Base-by-base conservation (phyloP, 2,888 invertebrate species). In the Spodoptera littoralis region DNA sequence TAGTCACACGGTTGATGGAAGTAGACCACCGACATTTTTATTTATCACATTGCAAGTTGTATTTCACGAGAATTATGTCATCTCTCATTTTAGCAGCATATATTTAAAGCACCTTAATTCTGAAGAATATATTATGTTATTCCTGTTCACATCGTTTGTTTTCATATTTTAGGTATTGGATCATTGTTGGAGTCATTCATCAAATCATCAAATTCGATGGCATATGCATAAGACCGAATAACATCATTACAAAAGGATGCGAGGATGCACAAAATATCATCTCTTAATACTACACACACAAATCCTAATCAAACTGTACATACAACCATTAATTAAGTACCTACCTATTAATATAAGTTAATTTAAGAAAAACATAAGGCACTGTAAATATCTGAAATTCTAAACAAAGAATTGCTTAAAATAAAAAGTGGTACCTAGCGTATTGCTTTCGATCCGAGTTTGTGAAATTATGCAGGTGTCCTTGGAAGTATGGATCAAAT, bases 261-360 rank as follows among this genome's bases (percentile, higher is more conserved):
- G 58, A 62, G 49, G 61, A 65, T 62, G 78, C 71, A 76, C 71
- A 60, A 55, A 52, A 49, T 58, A 45, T 58, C 65, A 70, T 61
- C 49, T 70, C 46, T 54, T 60, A 54, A 73, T 67, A 70, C 47
- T 59, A 70, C 55, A 72, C 70, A 75, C 61, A 70, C 65, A 61
- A 56, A 58, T 55, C 53, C 46, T 60, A 54, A 67, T 73, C 47
- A 56, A 55, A 52, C 46, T 73, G 76, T 73, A 76, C 43, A 73
- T 73, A 74, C 22, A 42, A 67, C 50, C 68, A 67, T 58, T 63
- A 63, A 30, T 54, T 68, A 68, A 57, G 47, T 18, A 42, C 22
- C 62, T 50, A 45, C 44, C 11, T 51, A 2, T 4, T 24, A 24
- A 22, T 18, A 22, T 46, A 58, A 45, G 45, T 4, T 45, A 11